Percentiles rank a stretch among this genome's conserved stretches.
Conservation (phyloP, 2,113 vertebrate species). For the Lates calcarifer region DNA sequence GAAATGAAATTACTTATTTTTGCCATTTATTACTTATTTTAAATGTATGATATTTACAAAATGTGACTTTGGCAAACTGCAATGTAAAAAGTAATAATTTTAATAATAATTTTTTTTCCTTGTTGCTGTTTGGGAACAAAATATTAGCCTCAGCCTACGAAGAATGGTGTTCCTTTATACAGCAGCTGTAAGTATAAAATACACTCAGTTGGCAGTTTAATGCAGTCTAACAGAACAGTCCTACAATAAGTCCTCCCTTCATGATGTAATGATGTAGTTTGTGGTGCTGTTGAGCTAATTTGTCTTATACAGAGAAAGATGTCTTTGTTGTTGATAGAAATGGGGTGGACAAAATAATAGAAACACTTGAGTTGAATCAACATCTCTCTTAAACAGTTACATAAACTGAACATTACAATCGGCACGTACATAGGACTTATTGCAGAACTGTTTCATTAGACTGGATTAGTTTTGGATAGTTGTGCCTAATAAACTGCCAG, state of each 20-base stretch:
- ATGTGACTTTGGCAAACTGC: too few species aligned
- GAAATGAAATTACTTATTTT: background rate
- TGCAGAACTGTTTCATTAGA: too few species aligned
- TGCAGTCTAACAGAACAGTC: background rate
- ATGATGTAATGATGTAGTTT: background rate
- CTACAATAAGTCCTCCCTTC: background rate
- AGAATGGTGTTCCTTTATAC: background rate
- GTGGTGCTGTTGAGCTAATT: background rate
- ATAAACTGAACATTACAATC: too few species aligned
- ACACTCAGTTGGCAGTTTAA: background rate
- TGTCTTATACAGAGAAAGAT: background rate
- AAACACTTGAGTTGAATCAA: too few species aligned
- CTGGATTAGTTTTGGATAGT: too few species aligned
- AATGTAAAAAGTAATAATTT: too few species aligned
- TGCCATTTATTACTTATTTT: background rate
- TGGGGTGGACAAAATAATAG: too few species aligned
- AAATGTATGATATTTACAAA: background rate
- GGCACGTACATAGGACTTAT: too few species aligned
- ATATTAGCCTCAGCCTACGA: background rate
- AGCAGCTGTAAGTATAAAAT: background rate
- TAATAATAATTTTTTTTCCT: background rate
- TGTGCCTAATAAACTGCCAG: too few species aligned
- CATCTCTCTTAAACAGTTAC: too few species aligned
- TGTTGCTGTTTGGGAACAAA: background rate
- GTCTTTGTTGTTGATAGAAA: background rate